phyloP scores from a whole-genome alignment of 2,113 vertebrate species.

The Semicossyphus pulcher region DNA sequence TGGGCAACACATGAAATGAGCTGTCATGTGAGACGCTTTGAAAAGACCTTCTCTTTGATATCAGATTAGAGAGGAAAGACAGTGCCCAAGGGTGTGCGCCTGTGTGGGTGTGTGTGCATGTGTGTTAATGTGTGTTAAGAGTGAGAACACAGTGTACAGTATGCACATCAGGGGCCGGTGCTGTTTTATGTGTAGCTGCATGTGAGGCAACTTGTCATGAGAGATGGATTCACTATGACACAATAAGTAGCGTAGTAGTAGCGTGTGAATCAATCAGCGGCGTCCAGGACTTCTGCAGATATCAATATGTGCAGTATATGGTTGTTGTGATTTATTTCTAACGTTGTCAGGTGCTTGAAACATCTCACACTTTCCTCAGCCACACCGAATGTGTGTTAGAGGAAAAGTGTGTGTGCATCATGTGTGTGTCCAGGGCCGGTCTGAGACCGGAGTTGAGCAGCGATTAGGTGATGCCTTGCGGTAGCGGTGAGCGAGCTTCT shows the following conservation, averaged over 20 bases:
- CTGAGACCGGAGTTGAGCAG: slow-evolving; percentile 65
- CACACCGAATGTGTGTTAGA: not conserved
- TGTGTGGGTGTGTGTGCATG: slow-evolving; percentile 24
- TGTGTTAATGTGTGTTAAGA: slow-evolving; percentile 24
- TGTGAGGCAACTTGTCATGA: slow-evolving; percentile 23
- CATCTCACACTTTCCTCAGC: slow-evolving; percentile 26
- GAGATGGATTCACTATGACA: slow-evolving; percentile 21
- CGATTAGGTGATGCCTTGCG: slow-evolving; percentile 82
- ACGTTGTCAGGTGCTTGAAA: slow-evolving; percentile 52
- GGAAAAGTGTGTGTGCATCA: slow-evolving; percentile 29
- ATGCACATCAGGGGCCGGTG: not conserved
- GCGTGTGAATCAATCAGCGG: slow-evolving; percentile 1
- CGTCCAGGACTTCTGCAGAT: not conserved
- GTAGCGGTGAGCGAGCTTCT: slow-evolving; percentile 75
- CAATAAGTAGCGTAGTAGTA: slow-evolving; percentile 13
- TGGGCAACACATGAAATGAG: slow-evolving; percentile 79
- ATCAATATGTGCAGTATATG: slow-evolving; percentile 11
- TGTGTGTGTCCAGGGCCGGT: slow-evolving; percentile 30
- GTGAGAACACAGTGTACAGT: slow-evolving; percentile 35
- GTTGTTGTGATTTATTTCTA: slow-evolving; percentile 18
- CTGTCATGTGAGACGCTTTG: slow-evolving; percentile 76
- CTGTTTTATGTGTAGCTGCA: slow-evolving; percentile 43
- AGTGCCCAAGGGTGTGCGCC: slow-evolving; percentile 48
- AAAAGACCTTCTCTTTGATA: slow-evolving; percentile 81
- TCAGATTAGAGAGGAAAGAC: slow-evolving; percentile 78